These are phyloP conservation scores for Gallinago jamesoni DNA, from an alignment of 2,113 vertebrate genomes.

Conservation along the genomic window DNA sequence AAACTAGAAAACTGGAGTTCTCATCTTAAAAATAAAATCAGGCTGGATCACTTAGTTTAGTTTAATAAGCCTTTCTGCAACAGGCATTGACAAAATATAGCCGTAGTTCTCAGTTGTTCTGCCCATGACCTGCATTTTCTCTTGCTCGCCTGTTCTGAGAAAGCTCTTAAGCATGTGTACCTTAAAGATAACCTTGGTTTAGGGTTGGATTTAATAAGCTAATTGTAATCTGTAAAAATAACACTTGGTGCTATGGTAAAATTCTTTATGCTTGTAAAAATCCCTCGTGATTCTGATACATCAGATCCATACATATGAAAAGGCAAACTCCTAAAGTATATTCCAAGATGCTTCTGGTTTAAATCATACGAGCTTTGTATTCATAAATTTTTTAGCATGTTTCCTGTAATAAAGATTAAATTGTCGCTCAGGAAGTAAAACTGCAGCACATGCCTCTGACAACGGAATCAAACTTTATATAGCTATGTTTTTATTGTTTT, in stretches of 20 bases:
- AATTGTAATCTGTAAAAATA: neutral
- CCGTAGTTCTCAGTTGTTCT: neutral
- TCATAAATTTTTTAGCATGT: neutral
- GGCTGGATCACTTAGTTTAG: neutral
- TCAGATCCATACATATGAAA: neutral
- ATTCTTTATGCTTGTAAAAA: neutral
- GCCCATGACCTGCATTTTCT: neutral
- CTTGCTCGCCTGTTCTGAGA: neutral
- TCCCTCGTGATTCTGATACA: neutral
- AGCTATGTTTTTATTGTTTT: conserved; percentile 49
- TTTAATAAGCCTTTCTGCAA: neutral
- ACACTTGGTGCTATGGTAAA: neutral
- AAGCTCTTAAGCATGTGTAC: neutral
- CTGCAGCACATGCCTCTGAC: conserved; percentile 8
- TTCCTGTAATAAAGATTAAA: conserved; percentile 54
- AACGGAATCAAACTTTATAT: conserved; percentile 35
- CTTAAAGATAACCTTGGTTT: neutral
- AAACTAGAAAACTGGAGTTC: neutral
- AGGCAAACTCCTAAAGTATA: neutral
- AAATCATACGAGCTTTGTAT: neutral
- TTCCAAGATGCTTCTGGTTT: neutral
- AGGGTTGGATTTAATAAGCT: neutral
- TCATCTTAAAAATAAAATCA: neutral
- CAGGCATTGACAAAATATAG: neutral
- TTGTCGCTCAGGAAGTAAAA: conserved; percentile 15